These are phyloP conservation scores for Eupsittula cactorum DNA, from an alignment of 2,113 vertebrate genomes.

Conservation along the genomic window DNA sequence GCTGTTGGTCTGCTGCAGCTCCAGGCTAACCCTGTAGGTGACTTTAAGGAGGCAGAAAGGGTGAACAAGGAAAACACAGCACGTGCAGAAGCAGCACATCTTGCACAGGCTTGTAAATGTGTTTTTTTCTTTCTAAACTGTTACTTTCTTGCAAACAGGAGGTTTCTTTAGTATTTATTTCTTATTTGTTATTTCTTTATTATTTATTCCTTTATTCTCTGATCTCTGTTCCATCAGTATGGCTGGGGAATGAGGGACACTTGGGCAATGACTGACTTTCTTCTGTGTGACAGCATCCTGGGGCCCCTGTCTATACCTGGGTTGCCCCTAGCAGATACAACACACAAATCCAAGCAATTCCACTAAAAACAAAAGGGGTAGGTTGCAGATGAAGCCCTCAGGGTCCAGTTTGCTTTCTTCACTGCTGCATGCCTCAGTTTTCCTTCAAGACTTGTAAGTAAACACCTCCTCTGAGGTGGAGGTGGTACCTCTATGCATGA, in stretches of 20 bases:
- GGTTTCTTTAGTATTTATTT: not conserved
- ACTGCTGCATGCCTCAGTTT: not conserved
- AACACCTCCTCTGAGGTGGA: not conserved
- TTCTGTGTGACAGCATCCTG: not conserved
- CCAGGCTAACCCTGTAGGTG: fast-evolving
- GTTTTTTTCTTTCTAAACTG: not conserved
- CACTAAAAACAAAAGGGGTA: not conserved
- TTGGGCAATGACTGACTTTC: not conserved
- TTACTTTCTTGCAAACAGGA: not conserved
- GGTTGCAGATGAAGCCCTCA: not conserved
- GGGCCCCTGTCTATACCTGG: fast-evolving
- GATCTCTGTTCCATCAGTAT: not conserved
- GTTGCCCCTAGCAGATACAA: fast-evolving
- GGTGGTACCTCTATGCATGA: not conserved
- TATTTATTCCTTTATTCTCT: not conserved
- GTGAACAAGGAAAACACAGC: not conserved
- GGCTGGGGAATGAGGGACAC: not conserved
- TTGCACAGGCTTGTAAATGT: not conserved
- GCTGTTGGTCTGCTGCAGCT: not conserved
- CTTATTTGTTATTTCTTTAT: not conserved
- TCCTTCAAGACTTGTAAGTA: not conserved
- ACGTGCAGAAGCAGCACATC: not conserved
- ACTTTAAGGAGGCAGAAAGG: not conserved
- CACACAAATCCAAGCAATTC: not conserved
- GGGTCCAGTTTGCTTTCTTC: not conserved